Base-by-base conservation (phyloP, 2,797 vertebrate genomes). In the Microcaecilia unicolor region DNA sequence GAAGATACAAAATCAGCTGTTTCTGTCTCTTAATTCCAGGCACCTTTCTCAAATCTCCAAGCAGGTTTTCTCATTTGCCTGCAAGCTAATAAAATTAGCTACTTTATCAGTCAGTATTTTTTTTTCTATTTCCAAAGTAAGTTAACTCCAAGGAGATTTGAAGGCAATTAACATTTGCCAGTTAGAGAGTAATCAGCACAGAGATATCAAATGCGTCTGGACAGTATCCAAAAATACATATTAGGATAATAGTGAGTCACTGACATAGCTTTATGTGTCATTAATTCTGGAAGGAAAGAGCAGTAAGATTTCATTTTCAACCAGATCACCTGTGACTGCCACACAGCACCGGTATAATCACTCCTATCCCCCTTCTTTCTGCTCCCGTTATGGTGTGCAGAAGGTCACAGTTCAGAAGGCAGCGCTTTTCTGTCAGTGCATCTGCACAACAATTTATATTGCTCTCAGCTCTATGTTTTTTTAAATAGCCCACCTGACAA, bases 101-200 rank as follows among this genome's bases (percentile, higher is more conserved):
- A 60, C 50, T 72, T 70, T 29, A 13, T 58, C 59, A 74, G 61
- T 51, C 64, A 51, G 49, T 54, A 51, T 49, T 54, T 53, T 58
- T 53, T 48, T 32, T 31, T 51, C 46, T 50, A 37, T 34, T 33
- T 52, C 42, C 52, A 40, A 48, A 68, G 66, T 72, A 60, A 83
- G 63, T 64, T 63, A 81, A 77, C 53, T 76, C 74, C 58, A 1
- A 56, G 59, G 76, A 80, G 78, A 76, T 70, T 80, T 76, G 64
- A 52, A 83, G 66, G 76, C 79, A 83, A 84, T 85, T 83, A 85
- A 77, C 69, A 76, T 81, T 72, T 72, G 68, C 62, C 51, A 74
- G 76, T 80, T 83, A 83, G 70, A 83, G 70, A 81, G 74, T 73
- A 78, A 83, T 83, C 74, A 79, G 66, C 70, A 50, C 27, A 39